Base-by-base conservation (phyloP, 1,140 invertebrate species). In the Heterodera carotae region DNA sequence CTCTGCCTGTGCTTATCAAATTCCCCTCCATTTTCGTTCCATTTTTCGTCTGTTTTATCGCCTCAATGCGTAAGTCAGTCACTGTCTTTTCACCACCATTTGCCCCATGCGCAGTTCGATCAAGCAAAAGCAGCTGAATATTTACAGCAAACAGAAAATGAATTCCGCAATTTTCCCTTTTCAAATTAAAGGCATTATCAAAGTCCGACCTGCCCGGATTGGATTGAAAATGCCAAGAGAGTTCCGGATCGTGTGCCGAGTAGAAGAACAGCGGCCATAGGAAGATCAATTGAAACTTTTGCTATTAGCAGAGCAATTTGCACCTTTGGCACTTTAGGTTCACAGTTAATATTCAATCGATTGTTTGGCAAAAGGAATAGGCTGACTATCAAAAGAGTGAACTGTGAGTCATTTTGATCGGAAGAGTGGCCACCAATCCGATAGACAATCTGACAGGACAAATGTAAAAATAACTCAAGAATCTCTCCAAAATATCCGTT, bases 191-290 rank as follows among this genome's bases (percentile, higher is more conserved):
- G n/a, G n/a, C n/a, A 12, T 43, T 43, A 43, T 43, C 48, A 53
- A 18, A 18, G 48, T 53, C 22, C 48, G 0, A 53, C 48, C 48
- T n/a, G 12, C 22, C 48, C 48, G 48, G 62, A 66, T 12, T 66
- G 62, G 22, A 29, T 10, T 34, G 69, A 71, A 15, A 43, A 71
- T 36, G 22, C 43, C 34, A 71, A 25, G 8, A 71, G 29, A 59
- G 34, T 60, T 3, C 69, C 69, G 22, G 69, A 71, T 22, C 69
- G 34, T 22, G 69, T 71, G 12, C 69, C 69, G 25, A 71, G 36
- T n/a, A 71, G 43, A 0, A 71, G 25, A 36, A 71, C 62, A 5
- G 36, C 69, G 12, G 12, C 33, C 43, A 18, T 31, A 27, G 56
- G 31, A 71, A 53, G 8, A 7, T 69, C n/a, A 69, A 8, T n/a